A percentile compares a stretch with the other conserved stretches of the same genome.
Evolutionary conservation across 1,140 invertebrate species (phyloP).

Genomic region (Drosophila baimaii): DNA sequence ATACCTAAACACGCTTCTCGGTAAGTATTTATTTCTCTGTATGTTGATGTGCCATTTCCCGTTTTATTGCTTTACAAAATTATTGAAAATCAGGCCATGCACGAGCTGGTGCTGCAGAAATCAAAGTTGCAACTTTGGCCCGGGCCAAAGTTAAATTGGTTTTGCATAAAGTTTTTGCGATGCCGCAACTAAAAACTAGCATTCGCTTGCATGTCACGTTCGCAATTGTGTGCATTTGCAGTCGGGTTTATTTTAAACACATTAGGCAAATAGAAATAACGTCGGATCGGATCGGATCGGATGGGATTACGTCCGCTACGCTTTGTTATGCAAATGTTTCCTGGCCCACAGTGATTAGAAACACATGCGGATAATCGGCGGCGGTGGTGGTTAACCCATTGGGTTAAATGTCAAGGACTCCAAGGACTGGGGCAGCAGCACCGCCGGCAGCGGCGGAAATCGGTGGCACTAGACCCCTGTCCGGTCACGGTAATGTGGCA

Average conservation of each 20-base stretch:
- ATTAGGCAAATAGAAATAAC: slow-evolving; percentile 36
- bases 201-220: slow-evolving; percentile 70
- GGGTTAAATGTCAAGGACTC: slow-evolving; percentile 65
- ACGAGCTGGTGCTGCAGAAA: slow-evolving; percentile 62
- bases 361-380: slow-evolving; percentile 35
- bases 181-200: slow-evolving; percentile 27
- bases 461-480: slow-evolving; percentile 42
- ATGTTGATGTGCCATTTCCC: slow-evolving; percentile 48
- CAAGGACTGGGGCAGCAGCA: not conserved
- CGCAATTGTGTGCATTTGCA: slow-evolving; percentile 49
- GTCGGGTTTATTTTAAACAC: slow-evolving; percentile 55
- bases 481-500: slow-evolving; percentile 49
- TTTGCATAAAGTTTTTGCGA: slow-evolving; percentile 53
- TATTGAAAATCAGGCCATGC: slow-evolving; percentile 78
- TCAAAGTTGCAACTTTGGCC: slow-evolving; percentile 72
- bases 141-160: slow-evolving; percentile 71
- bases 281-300: slow-evolving; percentile 3
- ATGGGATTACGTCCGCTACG: slow-evolving; percentile 1
- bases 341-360: slow-evolving; percentile 25
- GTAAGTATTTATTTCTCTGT: not conserved
- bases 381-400: not conserved
- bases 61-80: slow-evolving; percentile 75
- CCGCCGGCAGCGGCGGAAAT: too few species aligned
- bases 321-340: slow-evolving; percentile 23
- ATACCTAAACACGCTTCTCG: not conserved